Evolutionary conservation across 1,140 invertebrate genomes (phyloP).

Genomic region (Arion vulgaris): DNA sequence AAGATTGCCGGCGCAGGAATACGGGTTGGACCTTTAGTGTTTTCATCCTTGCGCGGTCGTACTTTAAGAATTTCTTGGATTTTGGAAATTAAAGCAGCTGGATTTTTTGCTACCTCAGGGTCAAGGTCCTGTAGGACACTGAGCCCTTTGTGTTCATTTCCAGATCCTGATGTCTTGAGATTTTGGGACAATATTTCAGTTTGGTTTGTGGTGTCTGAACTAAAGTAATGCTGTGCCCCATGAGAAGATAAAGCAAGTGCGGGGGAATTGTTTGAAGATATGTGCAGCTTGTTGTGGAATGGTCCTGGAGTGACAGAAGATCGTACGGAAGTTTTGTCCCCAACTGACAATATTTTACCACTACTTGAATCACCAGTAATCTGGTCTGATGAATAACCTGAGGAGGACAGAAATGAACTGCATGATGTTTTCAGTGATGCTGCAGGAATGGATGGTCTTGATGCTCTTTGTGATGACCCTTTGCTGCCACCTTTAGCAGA

Average conservation of each 20-base stretch:
- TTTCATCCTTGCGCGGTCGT: conserved; percentile 55
- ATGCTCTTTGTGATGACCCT: conserved; percentile 12
- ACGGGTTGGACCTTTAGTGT: conserved; percentile 47
- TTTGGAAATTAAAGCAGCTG: conserved; percentile 56
- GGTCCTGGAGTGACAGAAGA: conserved; percentile 22
- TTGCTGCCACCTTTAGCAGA: conserved; percentile 2
- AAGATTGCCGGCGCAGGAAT: conserved; percentile 61
- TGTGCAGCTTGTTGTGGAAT: conserved; percentile 11
- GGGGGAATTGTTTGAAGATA: background rate
- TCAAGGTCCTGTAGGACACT: conserved; percentile 31
- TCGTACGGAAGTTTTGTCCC: conserved; percentile 4
- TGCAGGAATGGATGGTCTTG: background rate
- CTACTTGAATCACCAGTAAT: background rate
- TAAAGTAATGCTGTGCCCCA: background rate
- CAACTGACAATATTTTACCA: background rate
- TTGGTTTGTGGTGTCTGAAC: background rate
- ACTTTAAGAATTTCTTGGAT: conserved; percentile 65
- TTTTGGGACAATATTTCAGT: background rate
- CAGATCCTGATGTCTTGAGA: background rate
- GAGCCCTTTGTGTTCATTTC: conserved; percentile 40
- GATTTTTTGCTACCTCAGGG: conserved; percentile 45
- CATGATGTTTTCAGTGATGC: conserved; percentile 25
- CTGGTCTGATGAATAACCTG: conserved; percentile 12
- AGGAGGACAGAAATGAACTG: conserved; percentile 15
- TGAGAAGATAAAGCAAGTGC: background rate